Evolutionary conservation across 2,888 invertebrate genomes (phyloP).

Genomic region (Apamea anceps): DNA sequence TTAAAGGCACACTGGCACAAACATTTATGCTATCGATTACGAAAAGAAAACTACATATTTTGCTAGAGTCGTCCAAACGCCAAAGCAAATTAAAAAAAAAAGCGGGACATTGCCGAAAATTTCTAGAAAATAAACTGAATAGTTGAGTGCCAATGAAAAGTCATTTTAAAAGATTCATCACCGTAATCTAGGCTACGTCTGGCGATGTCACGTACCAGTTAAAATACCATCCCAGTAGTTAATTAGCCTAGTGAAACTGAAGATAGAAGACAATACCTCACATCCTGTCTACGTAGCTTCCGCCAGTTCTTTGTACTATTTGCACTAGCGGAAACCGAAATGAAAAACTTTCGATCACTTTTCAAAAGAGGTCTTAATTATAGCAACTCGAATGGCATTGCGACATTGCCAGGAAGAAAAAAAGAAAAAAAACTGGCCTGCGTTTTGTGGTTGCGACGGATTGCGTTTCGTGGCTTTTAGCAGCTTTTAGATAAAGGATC

Average conservation of each 20-base stretch:
- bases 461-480: slow-evolving; percentile 37
- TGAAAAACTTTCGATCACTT: slow-evolving; percentile 50
- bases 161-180: neutral
- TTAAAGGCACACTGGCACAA: neutral
- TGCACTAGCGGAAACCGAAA: slow-evolving; percentile 52
- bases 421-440: neutral
- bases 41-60: neutral
- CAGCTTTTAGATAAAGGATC: slow-evolving; percentile 24
- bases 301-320: slow-evolving; percentile 26
- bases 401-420: neutral
- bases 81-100: neutral
- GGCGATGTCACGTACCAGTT: neutral
- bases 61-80: neutral
- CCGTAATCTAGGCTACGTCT: neutral
- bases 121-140: neutral
- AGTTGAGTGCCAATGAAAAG: neutral
- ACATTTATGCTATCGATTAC: neutral
- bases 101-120: neutral
- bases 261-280: slow-evolving; percentile 21
- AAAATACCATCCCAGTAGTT: slow-evolving; percentile 1
- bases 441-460: slow-evolving; percentile 16
- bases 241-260: neutral
- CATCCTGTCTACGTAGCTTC: slow-evolving; percentile 21
- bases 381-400: slow-evolving; percentile 29
- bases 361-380: slow-evolving; percentile 56